Percentiles rank a stretch among this genome's conserved stretches.
Evolutionary conservation across 1,140 invertebrate species (phyloP).

Genomic region (Penaeus chinensis): DNA sequence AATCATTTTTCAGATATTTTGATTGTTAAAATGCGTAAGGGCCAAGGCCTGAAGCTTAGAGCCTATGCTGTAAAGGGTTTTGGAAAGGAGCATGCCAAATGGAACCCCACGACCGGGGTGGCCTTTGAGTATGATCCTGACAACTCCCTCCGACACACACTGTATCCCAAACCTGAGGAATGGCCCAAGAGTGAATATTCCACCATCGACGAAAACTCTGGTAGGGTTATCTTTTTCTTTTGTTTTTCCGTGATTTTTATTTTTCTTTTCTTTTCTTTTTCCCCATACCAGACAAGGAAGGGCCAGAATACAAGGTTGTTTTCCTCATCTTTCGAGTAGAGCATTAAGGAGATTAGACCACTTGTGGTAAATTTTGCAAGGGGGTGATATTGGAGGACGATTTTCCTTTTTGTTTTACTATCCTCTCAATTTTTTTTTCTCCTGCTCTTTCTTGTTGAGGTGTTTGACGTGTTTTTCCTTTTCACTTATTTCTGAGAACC

Average conservation of each 20-base stretch:
- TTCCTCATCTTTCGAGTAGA: no score
- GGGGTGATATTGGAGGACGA: no score
- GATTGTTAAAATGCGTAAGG: conserved; percentile 97
- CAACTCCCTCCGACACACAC: conserved; percentile 95
- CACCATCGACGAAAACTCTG: conserved; percentile 91
- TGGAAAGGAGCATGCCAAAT: conserved; percentile 99
- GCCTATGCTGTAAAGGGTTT: conserved; percentile 97
- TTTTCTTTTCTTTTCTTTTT: conserved; percentile 57
- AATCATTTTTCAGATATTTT: conserved; percentile 79
- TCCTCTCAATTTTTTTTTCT: not conserved
- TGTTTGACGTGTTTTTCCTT: not conserved
- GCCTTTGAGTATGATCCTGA: conserved; percentile 99
- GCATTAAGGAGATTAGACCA: no score
- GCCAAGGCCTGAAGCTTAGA: conserved; percentile 94
- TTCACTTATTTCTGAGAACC: not conserved
- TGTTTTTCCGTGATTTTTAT: not conserved
- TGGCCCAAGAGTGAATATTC: conserved; percentile 99
- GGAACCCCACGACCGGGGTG: conserved; percentile 98
- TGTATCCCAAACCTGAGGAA: conserved; percentile 97
- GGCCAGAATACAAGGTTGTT: not conserved
- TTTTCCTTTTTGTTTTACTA: not conserved
- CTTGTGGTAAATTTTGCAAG: no score
- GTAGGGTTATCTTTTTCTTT: conserved; percentile 71
- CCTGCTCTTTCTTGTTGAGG: not conserved
- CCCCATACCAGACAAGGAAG: not conserved